Base-by-base conservation (phyloP, 2,113 vertebrate genomes). In the Zosterops pallidus region DNA sequence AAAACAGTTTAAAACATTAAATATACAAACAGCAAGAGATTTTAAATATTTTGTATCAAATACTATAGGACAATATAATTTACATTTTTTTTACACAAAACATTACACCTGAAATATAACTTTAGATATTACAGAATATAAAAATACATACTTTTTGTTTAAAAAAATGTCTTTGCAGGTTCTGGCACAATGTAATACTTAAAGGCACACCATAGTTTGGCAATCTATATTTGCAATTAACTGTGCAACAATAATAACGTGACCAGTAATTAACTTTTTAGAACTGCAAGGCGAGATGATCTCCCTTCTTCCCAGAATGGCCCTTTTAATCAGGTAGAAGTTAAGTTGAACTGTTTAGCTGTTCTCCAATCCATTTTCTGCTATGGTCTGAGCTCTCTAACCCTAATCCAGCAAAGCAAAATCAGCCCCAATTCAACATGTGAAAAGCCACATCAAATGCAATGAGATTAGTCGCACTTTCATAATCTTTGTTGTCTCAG, bases 31-130 rank as follows among this genome's bases (percentile, higher is more conserved):
- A 94, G 96, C 74, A 92, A 97, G 96, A 97, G 92, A 94, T 94
- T 94, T 98, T 98, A 98, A 98, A 98, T 98, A 98, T 98, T 97
- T 97, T 92, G 92, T 97, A 97, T 97, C 98, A 98, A 98, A 98
- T 97, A 98, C 96, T 97, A 98, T 98, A 97, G 94, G 97, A 98
- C 98, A 98, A 98, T 97, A 98, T 98, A 98, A 98, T 97, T 98
- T 98, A 98, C 97, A 92, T 93, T 90, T 89, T 63, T 86, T 97
- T 95, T 94, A 95, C 96, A 97, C 82, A 97, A 98, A 98, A 98
- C 98, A 98, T 98, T 98, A 98, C 98, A 98, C 94, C 98, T 97
- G 95, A 98, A 98, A 98, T 98, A 98, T 97, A 98, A 97, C 96
- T 98, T 98, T 98, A 98, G 96, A 96, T 97, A 97, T 97, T 96